Percentiles rank a stretch among this genome's conserved stretches.
phyloP scores from a whole-genome alignment of 2,113 vertebrate species.

The Amblyornis subalaris region DNA sequence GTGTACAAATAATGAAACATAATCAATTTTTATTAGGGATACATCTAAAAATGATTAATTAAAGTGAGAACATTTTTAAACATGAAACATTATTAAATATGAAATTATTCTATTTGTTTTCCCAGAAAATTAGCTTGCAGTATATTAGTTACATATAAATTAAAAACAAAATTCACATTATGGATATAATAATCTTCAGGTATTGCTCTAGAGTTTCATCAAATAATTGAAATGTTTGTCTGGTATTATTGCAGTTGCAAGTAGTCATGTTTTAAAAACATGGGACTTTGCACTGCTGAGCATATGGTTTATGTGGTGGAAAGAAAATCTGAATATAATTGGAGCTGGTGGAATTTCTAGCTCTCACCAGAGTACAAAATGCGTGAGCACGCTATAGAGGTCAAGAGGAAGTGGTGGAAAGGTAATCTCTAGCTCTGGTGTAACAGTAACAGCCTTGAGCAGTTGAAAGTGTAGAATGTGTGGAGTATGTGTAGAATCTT shows the following conservation, averaged over 20 bases:
- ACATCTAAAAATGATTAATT: background rate
- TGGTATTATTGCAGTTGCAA: background rate
- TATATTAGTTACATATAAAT: background rate
- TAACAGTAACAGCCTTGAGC: background rate
- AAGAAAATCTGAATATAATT: background rate
- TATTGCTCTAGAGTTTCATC: background rate
- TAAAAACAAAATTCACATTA: conserved; percentile 1
- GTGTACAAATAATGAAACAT: conserved; percentile 19
- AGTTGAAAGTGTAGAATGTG: background rate
- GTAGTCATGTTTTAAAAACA: background rate
- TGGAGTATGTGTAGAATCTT: background rate
- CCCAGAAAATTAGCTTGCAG: conserved; percentile 29
- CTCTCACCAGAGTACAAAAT: background rate
- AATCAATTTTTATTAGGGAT: conserved; percentile 31
- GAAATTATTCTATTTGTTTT: conserved; percentile 16
- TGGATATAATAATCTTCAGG: background rate
- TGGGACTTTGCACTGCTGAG: background rate
- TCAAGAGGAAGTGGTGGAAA: background rate
- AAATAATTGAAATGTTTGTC: background rate
- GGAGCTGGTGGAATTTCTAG: background rate
- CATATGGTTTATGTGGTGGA: background rate
- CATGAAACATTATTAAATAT: background rate
- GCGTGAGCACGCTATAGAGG: background rate
- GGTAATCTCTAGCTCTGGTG: background rate
- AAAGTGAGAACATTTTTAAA: background rate